These are phyloP conservation scores for Ormyrus rosae DNA, from an alignment of 2,888 invertebrate genomes.

Conservation along the genomic window DNA sequence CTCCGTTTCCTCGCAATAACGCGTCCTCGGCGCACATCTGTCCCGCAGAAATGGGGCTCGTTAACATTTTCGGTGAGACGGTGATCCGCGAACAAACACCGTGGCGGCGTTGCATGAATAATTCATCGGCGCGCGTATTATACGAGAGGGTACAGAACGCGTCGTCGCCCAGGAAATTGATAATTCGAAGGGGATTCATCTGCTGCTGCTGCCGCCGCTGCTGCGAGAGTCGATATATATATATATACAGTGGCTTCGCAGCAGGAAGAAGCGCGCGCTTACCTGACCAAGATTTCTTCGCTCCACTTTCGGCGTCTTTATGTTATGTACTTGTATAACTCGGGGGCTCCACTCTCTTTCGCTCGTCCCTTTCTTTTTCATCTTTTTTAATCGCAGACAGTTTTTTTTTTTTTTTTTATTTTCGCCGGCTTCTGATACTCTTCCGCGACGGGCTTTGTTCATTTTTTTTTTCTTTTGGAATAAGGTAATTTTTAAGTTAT, in stretches of 20 bases:
- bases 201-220: too few species aligned
- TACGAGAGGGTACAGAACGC: background rate
- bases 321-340: too few species aligned
- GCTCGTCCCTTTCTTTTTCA: slow-evolving; percentile 1
- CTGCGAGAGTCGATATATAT: background rate
- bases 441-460: too few species aligned
- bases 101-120: slow-evolving; percentile 7
- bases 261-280: background rate
- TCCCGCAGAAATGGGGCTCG: too few species aligned
- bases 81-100: too few species aligned
- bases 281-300: slow-evolving; percentile 42
- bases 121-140: slow-evolving; percentile 11
- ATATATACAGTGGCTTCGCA: background rate
- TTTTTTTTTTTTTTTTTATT: background rate
- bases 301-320: slow-evolving; percentile 28
- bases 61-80: too few species aligned
- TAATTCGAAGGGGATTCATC: slow-evolving; percentile 1
- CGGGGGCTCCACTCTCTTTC: slow-evolving; percentile 25
- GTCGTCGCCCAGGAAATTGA: slow-evolving; percentile 18
- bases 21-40: too few species aligned
- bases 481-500: too few species aligned
- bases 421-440: too few species aligned
- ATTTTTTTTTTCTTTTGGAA: too few species aligned
- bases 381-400: background rate
- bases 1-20: too few species aligned